Conservation (phyloP, 2,888 invertebrate species). For the Cylloceria caligata region DNA sequence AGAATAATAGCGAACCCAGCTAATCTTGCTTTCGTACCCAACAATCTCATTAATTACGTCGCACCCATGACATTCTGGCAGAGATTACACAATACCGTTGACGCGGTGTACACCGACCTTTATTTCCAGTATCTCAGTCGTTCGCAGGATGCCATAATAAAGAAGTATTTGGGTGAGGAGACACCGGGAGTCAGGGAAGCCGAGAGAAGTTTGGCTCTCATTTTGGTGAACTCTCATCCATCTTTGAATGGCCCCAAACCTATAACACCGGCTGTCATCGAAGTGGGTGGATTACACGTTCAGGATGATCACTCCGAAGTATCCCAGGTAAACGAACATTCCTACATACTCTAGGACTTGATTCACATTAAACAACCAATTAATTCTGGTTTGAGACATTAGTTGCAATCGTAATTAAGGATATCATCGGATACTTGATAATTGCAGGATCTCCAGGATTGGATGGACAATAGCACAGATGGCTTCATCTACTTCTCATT, state of each 20-base stretch:
- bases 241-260: constrained; percentile 85
- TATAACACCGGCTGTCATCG: constrained; percentile 84
- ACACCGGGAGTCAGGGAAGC: constrained; percentile 82
- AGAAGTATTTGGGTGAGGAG: constrained; percentile 72
- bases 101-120: constrained; percentile 46
- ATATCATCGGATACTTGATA: neutral
- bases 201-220: constrained; percentile 84
- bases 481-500: constrained; percentile 78
- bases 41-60: constrained; percentile 25
- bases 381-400: neutral
- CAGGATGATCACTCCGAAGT: constrained; percentile 73
- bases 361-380: no score
- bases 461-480: constrained; percentile 74
- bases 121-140: constrained; percentile 61
- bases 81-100: constrained; percentile 70
- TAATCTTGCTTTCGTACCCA: constrained; percentile 71
- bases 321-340: constrained; percentile 23
- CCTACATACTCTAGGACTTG: no score
- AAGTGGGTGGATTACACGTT: constrained; percentile 86
- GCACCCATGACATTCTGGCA: constrained; percentile 70
- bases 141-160: constrained; percentile 68
- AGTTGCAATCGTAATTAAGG: neutral
- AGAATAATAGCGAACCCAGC: constrained; percentile 69
- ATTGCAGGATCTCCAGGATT: constrained; percentile 74
- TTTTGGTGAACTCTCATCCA: constrained; percentile 85